A percentile compares a stretch with the other conserved stretches of the same genome.
Conservation (phyloP, 1,140 invertebrate genomes). For the Drosophila cardini region DNA sequence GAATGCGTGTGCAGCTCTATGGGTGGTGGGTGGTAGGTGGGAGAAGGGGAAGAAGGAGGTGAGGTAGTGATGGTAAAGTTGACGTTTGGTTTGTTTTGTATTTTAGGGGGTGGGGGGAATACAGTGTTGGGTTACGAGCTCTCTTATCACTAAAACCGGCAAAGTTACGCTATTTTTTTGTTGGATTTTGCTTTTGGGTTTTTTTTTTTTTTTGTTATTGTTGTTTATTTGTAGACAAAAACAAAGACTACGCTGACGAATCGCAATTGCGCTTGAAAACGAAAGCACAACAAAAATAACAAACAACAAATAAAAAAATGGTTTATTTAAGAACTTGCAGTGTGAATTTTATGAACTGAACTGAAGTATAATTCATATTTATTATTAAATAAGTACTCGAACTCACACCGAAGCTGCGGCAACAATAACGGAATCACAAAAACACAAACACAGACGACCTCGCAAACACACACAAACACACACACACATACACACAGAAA, state of each 20-base stretch:
- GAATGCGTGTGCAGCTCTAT: conserved; percentile 39
- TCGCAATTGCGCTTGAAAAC: not conserved
- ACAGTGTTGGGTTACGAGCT: not conserved
- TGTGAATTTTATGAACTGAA: not conserved
- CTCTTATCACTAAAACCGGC: conserved; percentile 32
- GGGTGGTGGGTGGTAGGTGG: not conserved
- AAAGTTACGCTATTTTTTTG: conserved; percentile 6
- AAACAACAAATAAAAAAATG: too few species aligned
- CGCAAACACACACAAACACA: conserved; percentile 9
- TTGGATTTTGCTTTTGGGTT: conserved; percentile 12
- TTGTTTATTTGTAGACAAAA: conserved; percentile 25
- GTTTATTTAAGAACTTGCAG: conserved; percentile 16
- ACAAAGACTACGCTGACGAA: not conserved
- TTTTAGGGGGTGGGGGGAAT: not conserved
- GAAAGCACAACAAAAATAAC: conserved; percentile 3
- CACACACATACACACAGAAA: conserved; percentile 3
- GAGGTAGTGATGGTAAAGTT: too few species aligned
- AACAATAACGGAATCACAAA: conserved; percentile 19
- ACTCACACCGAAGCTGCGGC: not conserved
- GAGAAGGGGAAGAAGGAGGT: not conserved
- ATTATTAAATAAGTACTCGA: conserved; percentile 21
- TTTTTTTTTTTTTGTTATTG: not conserved
- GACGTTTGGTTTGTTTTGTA: too few species aligned
- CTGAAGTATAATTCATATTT: conserved; percentile 8
- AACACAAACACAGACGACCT: too few species aligned